Percentiles rank a stretch among this genome's conserved stretches.
phyloP scores from a whole-genome alignment of 92 coral and sea anemone species.

The Palythoa grandiflora region DNA sequence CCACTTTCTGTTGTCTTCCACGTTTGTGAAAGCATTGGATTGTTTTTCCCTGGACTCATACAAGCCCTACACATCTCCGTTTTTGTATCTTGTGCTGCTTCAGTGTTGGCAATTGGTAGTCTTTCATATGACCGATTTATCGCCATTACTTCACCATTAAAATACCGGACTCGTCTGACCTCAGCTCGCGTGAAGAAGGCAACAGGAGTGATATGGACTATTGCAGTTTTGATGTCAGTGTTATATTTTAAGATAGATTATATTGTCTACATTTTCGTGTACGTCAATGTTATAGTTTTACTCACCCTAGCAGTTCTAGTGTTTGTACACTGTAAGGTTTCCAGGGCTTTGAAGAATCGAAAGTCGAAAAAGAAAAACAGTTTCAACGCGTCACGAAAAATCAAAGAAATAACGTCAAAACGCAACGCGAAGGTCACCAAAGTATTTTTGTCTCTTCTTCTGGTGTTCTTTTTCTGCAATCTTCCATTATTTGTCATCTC shows the following conservation, averaged over 20 bases:
- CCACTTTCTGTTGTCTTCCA: conserved; percentile 82
- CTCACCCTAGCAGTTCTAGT: conserved; percentile 61
- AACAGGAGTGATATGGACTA: conserved; percentile 68
- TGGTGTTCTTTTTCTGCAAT: conserved; percentile 61
- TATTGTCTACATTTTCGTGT: conserved; percentile 75
- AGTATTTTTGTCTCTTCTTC: conserved; percentile 66
- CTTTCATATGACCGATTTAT: conserved; percentile 79
- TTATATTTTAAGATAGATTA: conserved; percentile 76
- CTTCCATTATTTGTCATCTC: conserved; percentile 70
- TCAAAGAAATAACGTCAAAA: conserved; percentile 17
- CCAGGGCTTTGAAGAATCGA: conserved; percentile 50
- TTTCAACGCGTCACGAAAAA: not conserved
- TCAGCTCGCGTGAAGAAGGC: conserved; percentile 66
- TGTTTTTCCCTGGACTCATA: conserved; percentile 39
- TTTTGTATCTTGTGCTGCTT: conserved; percentile 81
- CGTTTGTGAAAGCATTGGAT: conserved; percentile 67
- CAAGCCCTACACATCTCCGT: conserved; percentile 73
- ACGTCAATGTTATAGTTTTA: conserved; percentile 71
- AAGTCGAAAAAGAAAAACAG: not conserved
- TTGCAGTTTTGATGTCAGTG: conserved; percentile 63
- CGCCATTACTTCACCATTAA: conserved; percentile 73
- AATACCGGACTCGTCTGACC: conserved; percentile 68
- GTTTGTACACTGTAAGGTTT: conserved; percentile 66
- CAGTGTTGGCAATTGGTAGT: conserved; percentile 74
- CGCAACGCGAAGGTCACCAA: conserved; percentile 73